Conservation (phyloP, 2,888 invertebrate genomes). For the Scaptomyza flava region DNA sequence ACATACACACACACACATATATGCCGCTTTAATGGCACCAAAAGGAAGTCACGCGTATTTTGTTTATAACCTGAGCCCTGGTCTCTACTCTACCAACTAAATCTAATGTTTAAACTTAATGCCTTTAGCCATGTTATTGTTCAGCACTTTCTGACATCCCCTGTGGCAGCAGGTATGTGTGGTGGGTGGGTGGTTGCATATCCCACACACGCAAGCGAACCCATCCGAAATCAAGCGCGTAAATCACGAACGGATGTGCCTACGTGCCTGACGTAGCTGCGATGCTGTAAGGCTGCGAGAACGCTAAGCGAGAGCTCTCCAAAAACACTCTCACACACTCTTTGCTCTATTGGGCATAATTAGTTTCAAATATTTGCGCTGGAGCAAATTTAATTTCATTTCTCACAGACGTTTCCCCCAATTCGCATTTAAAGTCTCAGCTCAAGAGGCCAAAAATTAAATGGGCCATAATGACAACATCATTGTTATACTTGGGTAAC, state of each 20-base stretch:
- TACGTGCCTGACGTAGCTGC: constrained; percentile 48
- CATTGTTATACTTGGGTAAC: constrained; percentile 32
- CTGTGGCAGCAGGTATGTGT: constrained; percentile 32
- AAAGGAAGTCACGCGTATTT: constrained; percentile 81
- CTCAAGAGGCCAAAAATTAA: constrained; percentile 10
- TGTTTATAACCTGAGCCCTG: constrained; percentile 69
- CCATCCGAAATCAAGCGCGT: constrained; percentile 26
- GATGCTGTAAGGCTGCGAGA: constrained; percentile 8
- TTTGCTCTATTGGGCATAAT: constrained; percentile 77
- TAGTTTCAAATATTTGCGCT: constrained; percentile 76
- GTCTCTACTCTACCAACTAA: constrained; percentile 36
- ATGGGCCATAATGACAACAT: constrained; percentile 41
- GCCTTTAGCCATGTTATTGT: constrained; percentile 32
- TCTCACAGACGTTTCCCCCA: constrained; percentile 56
- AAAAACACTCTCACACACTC: constrained; percentile 11
- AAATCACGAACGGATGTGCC: constrained; percentile 72
- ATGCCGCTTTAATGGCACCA: constrained; percentile 77
- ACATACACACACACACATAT: constrained; percentile 35
- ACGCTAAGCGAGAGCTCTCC: constrained; percentile 33
- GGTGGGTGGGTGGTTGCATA: neutral
- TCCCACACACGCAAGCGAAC: constrained; percentile 13
- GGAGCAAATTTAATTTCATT: constrained; percentile 65
- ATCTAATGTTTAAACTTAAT: constrained; percentile 70
- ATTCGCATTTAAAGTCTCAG: constrained; percentile 49
- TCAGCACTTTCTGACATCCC: constrained; percentile 16